Evolutionary conservation across 2,113 vertebrate species (phyloP), one percentile per base, ranked within the genome.

Genomic region (Benitochromis conjunctus): DNA sequence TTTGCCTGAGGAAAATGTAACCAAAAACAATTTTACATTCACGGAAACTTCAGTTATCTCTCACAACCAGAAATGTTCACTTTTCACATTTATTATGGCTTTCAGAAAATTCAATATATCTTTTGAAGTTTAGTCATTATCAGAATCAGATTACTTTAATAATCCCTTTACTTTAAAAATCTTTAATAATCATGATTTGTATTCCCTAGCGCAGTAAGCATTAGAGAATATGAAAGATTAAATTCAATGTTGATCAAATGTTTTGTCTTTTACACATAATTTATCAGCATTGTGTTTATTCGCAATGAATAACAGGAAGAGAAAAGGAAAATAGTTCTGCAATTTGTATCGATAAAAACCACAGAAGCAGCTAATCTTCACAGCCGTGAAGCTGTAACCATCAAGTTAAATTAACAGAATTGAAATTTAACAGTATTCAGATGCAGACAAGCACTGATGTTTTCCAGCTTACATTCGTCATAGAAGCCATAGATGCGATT

Each of bases 401-500:
- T 51, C 69, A 76, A 51, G 16, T 76, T 48, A 48, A 74, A 18
- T 29, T 29, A 51, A 76, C 26, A 51, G 43, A 74, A 76, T 51
- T 31, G 51, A 76, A 76, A 76, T 29, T 16, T 11, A 19, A 76
- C 9, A 2, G 43, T 51, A 76, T 76, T 76, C 69, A 76, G 43
- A 31, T 76, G 79, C 29, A 29, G 24, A 16, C 29, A 76, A 51
- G 64, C 46, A 21, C 3, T 21, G 26, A 14, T 5, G 26, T 64
- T 85, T 60, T 43, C 4, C 24, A 26, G 94, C 98, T 97, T 95
- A 98, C 98, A 98, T 95, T 99, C 98, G 57, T 99, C 98, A 77
- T 98, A 99, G 96, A 99, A 99, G 93, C 98, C 98, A 26, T 99
- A 98, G 94, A 99, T 99, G 92, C 98, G 97, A 91, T 99, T 98